phyloP scores from a whole-genome alignment of 1,140 invertebrate species.

The Cheumatopsyche charites region DNA sequence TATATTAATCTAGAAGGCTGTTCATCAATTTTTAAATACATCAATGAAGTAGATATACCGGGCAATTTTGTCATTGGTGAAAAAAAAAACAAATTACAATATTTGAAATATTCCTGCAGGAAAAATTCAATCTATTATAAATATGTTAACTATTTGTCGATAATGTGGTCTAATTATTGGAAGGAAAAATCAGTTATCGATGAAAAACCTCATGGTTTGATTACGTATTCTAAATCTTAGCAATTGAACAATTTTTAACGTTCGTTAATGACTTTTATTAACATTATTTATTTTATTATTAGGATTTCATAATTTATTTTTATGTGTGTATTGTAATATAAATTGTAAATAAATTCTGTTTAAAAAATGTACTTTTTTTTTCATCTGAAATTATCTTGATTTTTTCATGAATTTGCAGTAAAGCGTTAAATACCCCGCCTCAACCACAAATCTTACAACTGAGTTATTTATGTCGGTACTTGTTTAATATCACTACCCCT shows the following conservation, averaged over 20 bases:
- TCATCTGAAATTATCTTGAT: too few species aligned
- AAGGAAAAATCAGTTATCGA: background rate
- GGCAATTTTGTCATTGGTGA: constrained; percentile 56
- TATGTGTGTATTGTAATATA: background rate
- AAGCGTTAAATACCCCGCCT: too few species aligned
- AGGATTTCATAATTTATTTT: background rate
- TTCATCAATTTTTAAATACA: constrained; percentile 60
- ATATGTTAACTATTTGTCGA: background rate
- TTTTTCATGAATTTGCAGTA: too few species aligned
- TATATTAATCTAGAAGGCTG: constrained; percentile 59
- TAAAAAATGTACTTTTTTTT: too few species aligned
- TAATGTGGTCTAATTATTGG: constrained; percentile 27
- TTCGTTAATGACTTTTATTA: too few species aligned
- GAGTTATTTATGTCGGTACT: too few species aligned
- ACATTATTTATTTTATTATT: background rate
- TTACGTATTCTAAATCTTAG: constrained; percentile 6
- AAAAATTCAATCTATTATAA: background rate
- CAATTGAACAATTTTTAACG: background rate
- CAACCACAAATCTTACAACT: too few species aligned
- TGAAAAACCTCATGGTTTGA: background rate
- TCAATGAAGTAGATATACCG: constrained; percentile 57
- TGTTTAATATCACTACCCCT: too few species aligned
- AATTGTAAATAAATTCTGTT: background rate
- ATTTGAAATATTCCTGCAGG: constrained; percentile 29
- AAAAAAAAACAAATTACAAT: constrained; percentile 45